These are phyloP conservation scores for Peromyscus californicus DNA, from an alignment of 2,113 vertebrate genomes.

Conservation along the genomic window DNA sequence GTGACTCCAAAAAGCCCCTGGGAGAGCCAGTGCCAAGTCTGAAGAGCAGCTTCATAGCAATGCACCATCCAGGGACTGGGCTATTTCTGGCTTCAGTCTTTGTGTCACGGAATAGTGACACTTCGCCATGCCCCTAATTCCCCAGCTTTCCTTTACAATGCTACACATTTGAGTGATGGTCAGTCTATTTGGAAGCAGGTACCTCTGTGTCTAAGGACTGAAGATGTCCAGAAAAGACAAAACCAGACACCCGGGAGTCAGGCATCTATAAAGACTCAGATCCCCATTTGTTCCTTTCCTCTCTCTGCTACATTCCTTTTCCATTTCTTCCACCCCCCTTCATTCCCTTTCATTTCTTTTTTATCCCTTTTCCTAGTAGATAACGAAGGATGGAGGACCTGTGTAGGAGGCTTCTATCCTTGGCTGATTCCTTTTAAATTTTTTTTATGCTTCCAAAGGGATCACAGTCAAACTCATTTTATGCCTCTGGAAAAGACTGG, in stretches of 20 bases:
- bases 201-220: constrained; percentile 25
- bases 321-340: background rate
- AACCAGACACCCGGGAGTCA: background rate
- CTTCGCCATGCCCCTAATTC: background rate
- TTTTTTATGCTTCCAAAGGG: constrained; percentile 45
- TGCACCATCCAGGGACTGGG: background rate
- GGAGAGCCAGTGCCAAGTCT: background rate
- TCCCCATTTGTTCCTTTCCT: background rate
- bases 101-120: constrained; percentile 40
- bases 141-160: background rate
- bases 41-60: background rate
- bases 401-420: constrained; percentile 43
- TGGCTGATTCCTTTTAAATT: constrained; percentile 17
- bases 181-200: background rate
- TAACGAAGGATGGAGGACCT: background rate
- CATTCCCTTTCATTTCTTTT: background rate
- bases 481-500: constrained; percentile 70
- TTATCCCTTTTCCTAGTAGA: background rate
- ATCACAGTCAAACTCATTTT: constrained; percentile 49
- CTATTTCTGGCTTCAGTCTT: constrained; percentile 29
- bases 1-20: background rate
- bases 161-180: background rate
- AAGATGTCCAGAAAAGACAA: constrained; percentile 6
- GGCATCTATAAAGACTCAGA: background rate
- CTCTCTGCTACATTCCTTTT: background rate